Evolutionary conservation across 2,797 vertebrate species (phyloP).

Genomic region (Parauchenoglanis ngamensis): DNA sequence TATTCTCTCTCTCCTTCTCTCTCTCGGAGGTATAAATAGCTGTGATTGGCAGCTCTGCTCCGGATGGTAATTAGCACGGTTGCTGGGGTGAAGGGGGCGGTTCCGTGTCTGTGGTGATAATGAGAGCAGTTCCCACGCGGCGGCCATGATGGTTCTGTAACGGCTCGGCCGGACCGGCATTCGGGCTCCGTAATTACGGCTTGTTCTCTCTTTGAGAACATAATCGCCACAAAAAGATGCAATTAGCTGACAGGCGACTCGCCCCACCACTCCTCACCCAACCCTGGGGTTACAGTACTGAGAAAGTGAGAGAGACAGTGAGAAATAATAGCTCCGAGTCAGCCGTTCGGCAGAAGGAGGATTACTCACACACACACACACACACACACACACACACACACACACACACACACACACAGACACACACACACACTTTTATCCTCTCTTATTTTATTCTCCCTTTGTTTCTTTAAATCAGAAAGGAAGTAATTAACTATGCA

Average conservation of each 20-base stretch:
- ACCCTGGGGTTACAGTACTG: conserved; percentile 4
- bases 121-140: conserved; percentile 57
- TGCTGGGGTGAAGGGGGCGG: conserved; percentile 58
- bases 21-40: conserved; percentile 54
- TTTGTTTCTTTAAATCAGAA: conserved; percentile 38
- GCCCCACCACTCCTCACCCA: conserved; percentile 32
- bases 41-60: conserved; percentile 57
- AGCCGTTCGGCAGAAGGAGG: conserved; percentile 70
- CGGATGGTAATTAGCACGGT: conserved; percentile 58
- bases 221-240: conserved; percentile 77
- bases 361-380: neutral
- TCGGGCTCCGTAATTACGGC: conserved; percentile 75
- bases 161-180: conserved; percentile 45
- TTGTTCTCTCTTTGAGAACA: conserved; percentile 76
- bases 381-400: conserved; percentile 2
- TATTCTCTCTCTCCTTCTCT: conserved; percentile 39
- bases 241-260: conserved; percentile 68
- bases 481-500: conserved; percentile 47
- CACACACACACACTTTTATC: conserved; percentile 10
- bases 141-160: conserved; percentile 54
- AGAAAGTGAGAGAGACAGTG: conserved; percentile 30
- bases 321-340: conserved; percentile 60
- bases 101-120: conserved; percentile 59
- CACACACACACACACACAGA: neutral
- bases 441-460: conserved; percentile 29